phyloP scores from a whole-genome alignment of 2,797 vertebrate genomes.

The Syngnathus rostellatus region DNA sequence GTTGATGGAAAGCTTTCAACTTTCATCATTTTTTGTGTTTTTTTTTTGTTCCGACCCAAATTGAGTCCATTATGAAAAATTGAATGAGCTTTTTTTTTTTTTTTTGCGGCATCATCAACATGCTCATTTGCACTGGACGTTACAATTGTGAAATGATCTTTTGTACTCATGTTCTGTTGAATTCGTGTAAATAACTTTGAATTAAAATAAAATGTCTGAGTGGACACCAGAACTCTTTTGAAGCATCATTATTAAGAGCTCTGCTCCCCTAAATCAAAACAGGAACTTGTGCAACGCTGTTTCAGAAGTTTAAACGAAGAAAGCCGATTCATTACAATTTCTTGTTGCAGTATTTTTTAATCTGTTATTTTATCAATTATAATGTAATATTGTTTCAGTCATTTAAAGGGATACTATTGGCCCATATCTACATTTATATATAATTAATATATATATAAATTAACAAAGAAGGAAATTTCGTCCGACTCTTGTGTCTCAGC shows the following conservation, averaged over 20 bases:
- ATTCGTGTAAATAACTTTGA: constrained; percentile 18
- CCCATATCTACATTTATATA: background rate
- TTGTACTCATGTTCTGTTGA: background rate
- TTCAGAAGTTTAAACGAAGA: no score
- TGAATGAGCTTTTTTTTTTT: background rate
- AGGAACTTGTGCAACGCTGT: no score
- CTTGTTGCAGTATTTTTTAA: no score
- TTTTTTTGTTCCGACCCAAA: no score
- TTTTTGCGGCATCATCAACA: background rate
- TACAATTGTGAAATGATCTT: background rate
- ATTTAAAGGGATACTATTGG: no score
- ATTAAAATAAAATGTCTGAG: constrained; percentile 31
- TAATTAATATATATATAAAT: background rate
- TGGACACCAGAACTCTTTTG: background rate
- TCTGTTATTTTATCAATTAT: no score
- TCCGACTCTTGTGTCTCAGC: no score
- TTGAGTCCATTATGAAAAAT: background rate
- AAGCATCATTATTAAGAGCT: background rate
- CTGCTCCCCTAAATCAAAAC: no score
- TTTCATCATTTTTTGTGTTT: background rate
- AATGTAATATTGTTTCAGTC: no score
- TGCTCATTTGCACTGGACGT: background rate
- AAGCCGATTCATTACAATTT: no score
- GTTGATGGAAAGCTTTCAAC: background rate
- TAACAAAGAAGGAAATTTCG: background rate